These are phyloP conservation scores for Tarsius wallacei DNA, from an alignment of 2,797 vertebrate genomes.

Conservation along the genomic window DNA sequence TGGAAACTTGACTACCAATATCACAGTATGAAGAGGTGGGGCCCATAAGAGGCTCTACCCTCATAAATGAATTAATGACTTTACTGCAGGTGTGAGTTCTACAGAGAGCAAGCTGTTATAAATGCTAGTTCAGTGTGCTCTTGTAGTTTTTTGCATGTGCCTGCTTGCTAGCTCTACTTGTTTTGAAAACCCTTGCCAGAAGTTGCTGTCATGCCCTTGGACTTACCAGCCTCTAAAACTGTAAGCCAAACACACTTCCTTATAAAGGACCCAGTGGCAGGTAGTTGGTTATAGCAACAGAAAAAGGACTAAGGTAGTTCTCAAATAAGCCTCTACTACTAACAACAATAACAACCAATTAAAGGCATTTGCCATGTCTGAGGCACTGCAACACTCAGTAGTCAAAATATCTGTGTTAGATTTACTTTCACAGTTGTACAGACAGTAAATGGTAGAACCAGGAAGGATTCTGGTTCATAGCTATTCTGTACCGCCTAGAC, in stretches of 20 bases:
- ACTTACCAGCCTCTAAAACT: not conserved
- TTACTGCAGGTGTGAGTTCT: not conserved
- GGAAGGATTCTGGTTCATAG: not conserved
- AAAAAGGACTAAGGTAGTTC: not conserved
- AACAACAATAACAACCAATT: not conserved
- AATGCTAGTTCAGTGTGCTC: not conserved
- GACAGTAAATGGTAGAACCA: not conserved
- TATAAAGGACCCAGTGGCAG: not conserved
- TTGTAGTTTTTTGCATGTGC: not conserved
- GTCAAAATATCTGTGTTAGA: not conserved
- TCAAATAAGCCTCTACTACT: conserved; percentile 29
- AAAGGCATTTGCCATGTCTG: not conserved
- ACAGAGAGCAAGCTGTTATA: not conserved
- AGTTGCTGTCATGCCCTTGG: not conserved
- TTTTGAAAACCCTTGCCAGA: not conserved
- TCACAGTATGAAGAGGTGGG: not conserved
- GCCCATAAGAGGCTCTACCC: not conserved
- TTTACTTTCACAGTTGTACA: not conserved
- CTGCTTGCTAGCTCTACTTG: not conserved
- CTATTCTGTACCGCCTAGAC: not conserved
- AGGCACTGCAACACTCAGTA: not conserved
- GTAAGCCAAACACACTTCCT: not conserved
- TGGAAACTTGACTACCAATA: not conserved
- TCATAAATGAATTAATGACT: not conserved
- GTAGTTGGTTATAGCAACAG: not conserved